Evolutionary conservation across 2,888 invertebrate genomes (phyloP), one percentile per base, ranked within the genome.

Genomic region (Thysanoteuthis rhombus): DNA sequence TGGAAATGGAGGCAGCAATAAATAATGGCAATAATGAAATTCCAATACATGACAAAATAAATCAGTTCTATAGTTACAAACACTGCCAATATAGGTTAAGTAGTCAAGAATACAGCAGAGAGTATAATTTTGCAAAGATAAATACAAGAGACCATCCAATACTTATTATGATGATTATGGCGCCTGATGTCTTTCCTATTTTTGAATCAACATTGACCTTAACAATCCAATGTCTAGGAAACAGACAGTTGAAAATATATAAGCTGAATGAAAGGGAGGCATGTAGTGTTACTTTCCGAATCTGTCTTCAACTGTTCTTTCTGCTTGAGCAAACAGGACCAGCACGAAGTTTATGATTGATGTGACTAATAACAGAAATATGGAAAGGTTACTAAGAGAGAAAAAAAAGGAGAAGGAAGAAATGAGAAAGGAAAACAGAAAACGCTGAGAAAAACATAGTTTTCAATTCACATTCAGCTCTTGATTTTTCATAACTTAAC

Each of bases 21-120:
- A 75, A 75, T 75, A 75, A 75, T n/a, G 1, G n/a, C 75, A 75
- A n/a, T 75, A 75, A 75, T 75, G n/a, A n/a, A 75, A 75, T 75
- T 75, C 75, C n/a, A n/a, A 75, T 75, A 75, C 75, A n/a, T 75
- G 75, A 75, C 75, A 75, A 75, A 75, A 75, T 75, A 75, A 75
- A 75, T 75, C 75, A 75, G 75, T 75, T 75, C n/a, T 75, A 32
- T 75, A n/a, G n/a, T n/a, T 10, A 75, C 10, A 75, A 75, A 75
- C n/a, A 75, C n/a, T 75, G 75, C n/a, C 75, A 75, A 75, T 10
- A 75, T 75, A 58, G 58, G 58, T 58, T 58, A 75, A 75, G 75
- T 75, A 75, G n/a, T 75, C 10, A 75, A 75, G 58, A 58, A 8
- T 10, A 25, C n/a, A n/a, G 8, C 32, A 58, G 12, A 75, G 75